A percentile compares a stretch with the other conserved stretches of the same genome.
Conservation (phyloP, 1,140 invertebrate species). For the Drosophila suzukii region DNA sequence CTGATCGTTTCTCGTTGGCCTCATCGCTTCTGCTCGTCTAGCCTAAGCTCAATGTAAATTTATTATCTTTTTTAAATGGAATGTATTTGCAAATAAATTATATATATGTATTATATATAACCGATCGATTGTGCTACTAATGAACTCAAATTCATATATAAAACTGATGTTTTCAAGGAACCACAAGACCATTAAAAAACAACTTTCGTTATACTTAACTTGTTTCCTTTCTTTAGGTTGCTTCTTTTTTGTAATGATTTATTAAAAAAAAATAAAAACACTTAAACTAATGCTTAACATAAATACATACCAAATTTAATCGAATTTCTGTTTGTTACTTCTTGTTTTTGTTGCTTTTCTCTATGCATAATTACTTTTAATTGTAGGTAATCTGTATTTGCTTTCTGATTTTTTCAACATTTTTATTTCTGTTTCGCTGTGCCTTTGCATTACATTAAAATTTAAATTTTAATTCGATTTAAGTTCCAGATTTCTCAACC, state of each 20-base stretch:
- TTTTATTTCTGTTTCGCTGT: conserved; percentile 23
- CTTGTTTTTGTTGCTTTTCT: conserved; percentile 18
- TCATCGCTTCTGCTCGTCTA: conserved; percentile 42
- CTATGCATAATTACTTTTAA: conserved; percentile 63
- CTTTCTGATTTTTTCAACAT: conserved; percentile 27
- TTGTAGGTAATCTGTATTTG: conserved; percentile 44
- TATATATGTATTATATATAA: conserved; percentile 21
- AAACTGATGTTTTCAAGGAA: background rate
- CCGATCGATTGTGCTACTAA: background rate
- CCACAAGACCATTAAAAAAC: background rate
- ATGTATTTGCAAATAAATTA: conserved; percentile 8
- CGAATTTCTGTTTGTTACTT: conserved; percentile 39
- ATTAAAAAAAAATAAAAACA: conserved; percentile 78
- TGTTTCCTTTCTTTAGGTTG: conserved; percentile 47
- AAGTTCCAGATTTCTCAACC: conserved; percentile 55
- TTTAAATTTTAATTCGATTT: conserved; percentile 65
- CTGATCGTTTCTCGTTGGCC: conserved; percentile 15
- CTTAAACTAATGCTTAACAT: conserved; percentile 76
- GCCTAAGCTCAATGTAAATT: conserved; percentile 55
- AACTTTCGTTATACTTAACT: conserved; percentile 6
- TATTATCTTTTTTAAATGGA: conserved; percentile 20
- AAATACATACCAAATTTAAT: conserved; percentile 74
- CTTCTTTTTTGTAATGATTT: conserved; percentile 44
- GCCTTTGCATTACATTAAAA: conserved; percentile 51
- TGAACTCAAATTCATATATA: background rate